Conservation (phyloP, 2,888 invertebrate genomes). For the Suillia variegata region DNA sequence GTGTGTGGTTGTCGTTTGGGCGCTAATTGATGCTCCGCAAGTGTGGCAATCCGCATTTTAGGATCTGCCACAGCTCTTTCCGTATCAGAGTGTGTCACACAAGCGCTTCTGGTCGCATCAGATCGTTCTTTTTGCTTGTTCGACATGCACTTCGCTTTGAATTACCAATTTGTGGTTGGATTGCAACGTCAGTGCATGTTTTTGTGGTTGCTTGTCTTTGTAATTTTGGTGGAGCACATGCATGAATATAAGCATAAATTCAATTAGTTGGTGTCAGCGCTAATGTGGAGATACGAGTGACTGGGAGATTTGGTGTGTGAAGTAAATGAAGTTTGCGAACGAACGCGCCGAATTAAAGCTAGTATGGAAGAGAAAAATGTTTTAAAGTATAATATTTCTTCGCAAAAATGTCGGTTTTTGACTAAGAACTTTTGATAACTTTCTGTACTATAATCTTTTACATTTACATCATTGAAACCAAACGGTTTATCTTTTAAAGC, state of each 20-base stretch:
- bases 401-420: too few species aligned
- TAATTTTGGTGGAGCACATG: neutral
- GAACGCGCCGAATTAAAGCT: too few species aligned
- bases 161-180: conserved; percentile 51
- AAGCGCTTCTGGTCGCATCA: too few species aligned
- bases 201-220: neutral
- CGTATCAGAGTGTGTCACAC: neutral
- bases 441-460: too few species aligned
- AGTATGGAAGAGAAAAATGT: too few species aligned
- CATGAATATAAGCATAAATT: neutral
- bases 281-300: too few species aligned
- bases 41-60: neutral
- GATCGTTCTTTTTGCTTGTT: conserved; percentile 32
- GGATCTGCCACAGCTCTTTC: neutral
- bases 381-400: too few species aligned
- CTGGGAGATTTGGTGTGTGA: too few species aligned
- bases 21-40: conserved; percentile 1
- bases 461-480: too few species aligned
- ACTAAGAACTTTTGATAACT: too few species aligned
- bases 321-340: too few species aligned
- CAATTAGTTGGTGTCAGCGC: neutral
- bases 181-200: neutral
- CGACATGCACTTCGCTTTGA: conserved; percentile 48
- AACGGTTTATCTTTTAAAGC: too few species aligned
- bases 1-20: neutral